phyloP scores from a whole-genome alignment of 2,113 vertebrate genomes.

The Dolichotis patagonum region DNA sequence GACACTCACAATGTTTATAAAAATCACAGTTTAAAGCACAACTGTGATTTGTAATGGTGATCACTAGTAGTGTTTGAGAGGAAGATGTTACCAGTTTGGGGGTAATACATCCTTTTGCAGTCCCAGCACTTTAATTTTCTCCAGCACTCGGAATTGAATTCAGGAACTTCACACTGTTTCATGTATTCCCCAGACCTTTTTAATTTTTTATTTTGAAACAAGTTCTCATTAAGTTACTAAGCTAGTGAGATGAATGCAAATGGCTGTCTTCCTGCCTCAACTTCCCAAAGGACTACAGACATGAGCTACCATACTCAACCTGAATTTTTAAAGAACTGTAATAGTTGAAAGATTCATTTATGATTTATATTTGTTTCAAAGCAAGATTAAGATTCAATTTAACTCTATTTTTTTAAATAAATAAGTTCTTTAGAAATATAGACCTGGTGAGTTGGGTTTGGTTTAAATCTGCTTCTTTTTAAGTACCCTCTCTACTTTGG shows the following conservation, averaged over 20 bases:
- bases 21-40: not conserved
- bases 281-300: not conserved
- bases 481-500: not conserved
- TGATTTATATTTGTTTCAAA: constrained; percentile 50
- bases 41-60: not conserved
- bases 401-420: not conserved
- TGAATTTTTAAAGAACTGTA: not conserved
- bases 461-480: not conserved
- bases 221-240: not conserved
- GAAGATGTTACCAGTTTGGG: not conserved
- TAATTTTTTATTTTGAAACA: not conserved
- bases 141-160: not conserved
- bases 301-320: not conserved
- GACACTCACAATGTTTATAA: not conserved
- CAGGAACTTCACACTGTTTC: not conserved
- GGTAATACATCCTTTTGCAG: not conserved
- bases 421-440: not conserved
- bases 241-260: not conserved
- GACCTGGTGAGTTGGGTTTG: not conserved
- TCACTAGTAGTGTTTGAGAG: not conserved
- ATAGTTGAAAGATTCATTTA: not conserved
- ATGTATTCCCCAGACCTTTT: not conserved
- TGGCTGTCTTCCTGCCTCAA: not conserved
- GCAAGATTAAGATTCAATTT: constrained; percentile 16
- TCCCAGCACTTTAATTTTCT: not conserved